A percentile compares a stretch with the other conserved stretches of the same genome.
phyloP scores from a whole-genome alignment of 2,888 invertebrate genomes.

The Ornithoptera alexandrae region DNA sequence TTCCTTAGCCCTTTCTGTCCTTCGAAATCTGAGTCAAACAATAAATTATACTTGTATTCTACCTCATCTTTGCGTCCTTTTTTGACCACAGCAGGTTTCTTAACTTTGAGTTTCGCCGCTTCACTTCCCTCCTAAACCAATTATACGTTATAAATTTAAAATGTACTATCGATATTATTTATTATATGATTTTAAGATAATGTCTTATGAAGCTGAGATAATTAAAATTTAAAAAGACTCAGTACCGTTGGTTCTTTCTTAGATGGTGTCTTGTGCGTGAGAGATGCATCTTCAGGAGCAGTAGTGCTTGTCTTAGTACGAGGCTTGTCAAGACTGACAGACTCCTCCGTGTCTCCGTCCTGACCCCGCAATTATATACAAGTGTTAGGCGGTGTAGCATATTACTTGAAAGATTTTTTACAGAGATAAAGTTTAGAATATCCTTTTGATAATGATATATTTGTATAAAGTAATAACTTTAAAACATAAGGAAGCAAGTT shows the following conservation, averaged over 20 bases:
- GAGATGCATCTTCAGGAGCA: slow-evolving; percentile 73
- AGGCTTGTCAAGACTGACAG: slow-evolving; percentile 71
- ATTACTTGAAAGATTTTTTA: slow-evolving; percentile 10
- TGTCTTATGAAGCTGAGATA: slow-evolving; percentile 53
- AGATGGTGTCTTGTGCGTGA: slow-evolving; percentile 75
- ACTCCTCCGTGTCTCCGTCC: slow-evolving; percentile 76
- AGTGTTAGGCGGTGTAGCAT: slow-evolving; percentile 39
- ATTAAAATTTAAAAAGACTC: slow-evolving; percentile 42
- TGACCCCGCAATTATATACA: slow-evolving; percentile 53
- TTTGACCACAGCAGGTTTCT: slow-evolving; percentile 73
- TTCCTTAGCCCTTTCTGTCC: slow-evolving; percentile 16
- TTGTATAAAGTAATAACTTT: too few relatives aligned
- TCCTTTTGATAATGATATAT: background rate
- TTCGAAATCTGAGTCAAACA: background rate
- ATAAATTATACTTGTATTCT: slow-evolving; percentile 39
- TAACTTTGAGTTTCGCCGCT: slow-evolving; percentile 71
- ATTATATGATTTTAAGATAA: background rate
- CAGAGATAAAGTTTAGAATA: background rate
- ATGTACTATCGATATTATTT: background rate
- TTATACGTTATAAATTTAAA: background rate
- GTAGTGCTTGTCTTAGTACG: slow-evolving; percentile 75
- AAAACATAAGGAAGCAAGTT: background rate
- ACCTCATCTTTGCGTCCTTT: slow-evolving; percentile 68
- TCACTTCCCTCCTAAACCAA: slow-evolving; percentile 68
- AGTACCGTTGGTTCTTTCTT: slow-evolving; percentile 76